These are phyloP conservation scores for Embiotoca jacksoni DNA, from an alignment of 2,113 vertebrate species.

Conservation along the genomic window DNA sequence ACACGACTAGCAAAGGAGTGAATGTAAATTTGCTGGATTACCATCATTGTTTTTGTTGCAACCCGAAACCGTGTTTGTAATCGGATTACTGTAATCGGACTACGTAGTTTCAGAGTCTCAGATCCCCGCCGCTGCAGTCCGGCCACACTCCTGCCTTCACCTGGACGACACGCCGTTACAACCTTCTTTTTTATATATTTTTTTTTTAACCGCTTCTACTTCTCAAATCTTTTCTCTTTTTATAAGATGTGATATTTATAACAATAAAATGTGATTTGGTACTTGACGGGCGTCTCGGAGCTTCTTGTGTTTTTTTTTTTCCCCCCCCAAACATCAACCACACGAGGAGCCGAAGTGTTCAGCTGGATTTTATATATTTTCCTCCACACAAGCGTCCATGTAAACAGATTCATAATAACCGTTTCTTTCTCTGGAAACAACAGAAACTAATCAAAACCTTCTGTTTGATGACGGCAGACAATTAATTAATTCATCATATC, in stretches of 20 bases:
- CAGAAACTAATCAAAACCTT: conserved; percentile 27
- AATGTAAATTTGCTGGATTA: background rate
- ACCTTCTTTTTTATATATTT: conserved; percentile 50
- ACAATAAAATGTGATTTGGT: conserved; percentile 83
- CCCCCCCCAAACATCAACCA: conserved; percentile 6
- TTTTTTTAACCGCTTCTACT: conserved; percentile 57
- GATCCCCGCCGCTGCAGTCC: background rate
- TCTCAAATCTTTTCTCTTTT: conserved; percentile 72
- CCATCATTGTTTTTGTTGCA: background rate
- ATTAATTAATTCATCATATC: too few relatives aligned
- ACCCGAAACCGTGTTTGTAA: background rate
- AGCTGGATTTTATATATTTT: conserved; percentile 35
- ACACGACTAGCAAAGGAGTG: too few relatives aligned
- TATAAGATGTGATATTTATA: conserved; percentile 85
- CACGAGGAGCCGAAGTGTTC: conserved; percentile 36
- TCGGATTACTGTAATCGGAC: conserved; percentile 28
- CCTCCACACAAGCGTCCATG: conserved; percentile 7
- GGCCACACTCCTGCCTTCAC: conserved; percentile 59
- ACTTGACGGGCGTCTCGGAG: conserved; percentile 24
- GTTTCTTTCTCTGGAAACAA: background rate
- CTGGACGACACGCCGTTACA: conserved; percentile 44
- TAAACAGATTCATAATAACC: conserved; percentile 32
- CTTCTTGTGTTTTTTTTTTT: too few relatives aligned
- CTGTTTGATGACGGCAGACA: conserved; percentile 3
- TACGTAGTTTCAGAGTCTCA: too few relatives aligned